Evolutionary conservation across 2,113 vertebrate genomes (phyloP), one percentile per base, ranked within the genome.

Genomic region (Puntigrus tetrazona): DNA sequence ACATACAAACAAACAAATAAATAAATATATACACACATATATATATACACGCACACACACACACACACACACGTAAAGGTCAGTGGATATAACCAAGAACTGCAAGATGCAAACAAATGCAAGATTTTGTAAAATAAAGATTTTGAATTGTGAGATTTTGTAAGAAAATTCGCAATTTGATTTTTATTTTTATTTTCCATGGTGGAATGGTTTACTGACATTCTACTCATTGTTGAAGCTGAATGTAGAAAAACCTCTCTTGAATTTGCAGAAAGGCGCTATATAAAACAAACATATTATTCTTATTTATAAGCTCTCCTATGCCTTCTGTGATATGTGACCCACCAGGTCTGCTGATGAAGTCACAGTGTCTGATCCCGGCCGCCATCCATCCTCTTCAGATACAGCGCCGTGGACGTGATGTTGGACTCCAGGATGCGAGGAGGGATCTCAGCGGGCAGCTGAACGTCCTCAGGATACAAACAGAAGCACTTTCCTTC

Each of bases 341-440:
- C 78, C 57, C 59, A 80, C 96, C 96, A 91, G 96, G 97, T 80
- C 94, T 92, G 86, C 92, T 94, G 45, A 98, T 91, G 93, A 98
- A 97, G 87, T 96, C 92, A 8, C 95, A 97, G 85, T 93, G 96
- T 77, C 95, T 88, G 0, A 98, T 89, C 41, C 96, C 96, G 0
- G 95, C 96, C 0, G 97, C 96, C 91, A n/a, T 95, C 95, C 87
- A 97, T 93, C 88, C 96, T 94, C 90, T 97, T 98, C 83, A 98
- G 90, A 91, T 96, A 97, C 1, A 98, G 95, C 29, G 96, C 96
- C 55, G 92, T 91, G 70, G 94, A 93, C 0, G 92, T 97, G 2
- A 98, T 92, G 43, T 95, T 97, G 76, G 95, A 94, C 86, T 96
- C 96, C 87, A 97, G 88, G 81, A 98, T 93, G 74, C 91, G 94